Base-by-base conservation (phyloP, 2,797 vertebrate species). In the Sebastes miniatus region DNA sequence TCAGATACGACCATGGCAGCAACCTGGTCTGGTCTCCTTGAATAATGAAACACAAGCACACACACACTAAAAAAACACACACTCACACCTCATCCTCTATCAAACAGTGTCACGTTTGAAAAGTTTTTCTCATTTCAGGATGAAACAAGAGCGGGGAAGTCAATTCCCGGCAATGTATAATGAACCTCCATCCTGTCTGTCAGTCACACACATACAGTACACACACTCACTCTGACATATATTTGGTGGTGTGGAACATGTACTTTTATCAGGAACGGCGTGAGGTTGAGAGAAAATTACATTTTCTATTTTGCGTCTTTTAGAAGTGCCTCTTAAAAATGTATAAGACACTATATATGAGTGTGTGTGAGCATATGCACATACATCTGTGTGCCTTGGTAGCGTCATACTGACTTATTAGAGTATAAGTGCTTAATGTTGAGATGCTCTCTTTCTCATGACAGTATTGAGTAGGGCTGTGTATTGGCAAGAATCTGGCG, bases 101-200 rank as follows among this genome's bases (percentile, higher is more conserved):
- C 89, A 89, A 89, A 79, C 82, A 72, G 73, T 88, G 92, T 92
- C 90, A 93, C 91, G 76, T 92, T 87, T 92, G 90, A 88, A 91
- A 93, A 88, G 85, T 90, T 93, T 93, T 93, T 92, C 91, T 93
- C 90, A 93, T 94, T 94, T 92, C 87, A 85, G 78, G 81, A 91
- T 90, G 87, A 90, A 90, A 90, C 84, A 89, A 91, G 79, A 87
- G 88, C 29, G 6, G 74, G 84, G 81, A 93, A 92, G 91, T 90
- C 91, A 90, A 86, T 91, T 93, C 84, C 84, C 29, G 3, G 83
- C 84, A 20, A 82, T 69, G 83, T 88, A 87, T 92, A 93, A 94
- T 93, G 91, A 93, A 90, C 83, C 86, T 87, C 67, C 58, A 76
- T 82, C 71, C 83, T 69, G 75, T 72, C 78, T 76, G 64, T 88